These are phyloP conservation scores for Hydra vulgaris DNA, from an alignment of 30 jellyfish, hydroid and myxozoan genomes.

Conservation along the genomic window DNA sequence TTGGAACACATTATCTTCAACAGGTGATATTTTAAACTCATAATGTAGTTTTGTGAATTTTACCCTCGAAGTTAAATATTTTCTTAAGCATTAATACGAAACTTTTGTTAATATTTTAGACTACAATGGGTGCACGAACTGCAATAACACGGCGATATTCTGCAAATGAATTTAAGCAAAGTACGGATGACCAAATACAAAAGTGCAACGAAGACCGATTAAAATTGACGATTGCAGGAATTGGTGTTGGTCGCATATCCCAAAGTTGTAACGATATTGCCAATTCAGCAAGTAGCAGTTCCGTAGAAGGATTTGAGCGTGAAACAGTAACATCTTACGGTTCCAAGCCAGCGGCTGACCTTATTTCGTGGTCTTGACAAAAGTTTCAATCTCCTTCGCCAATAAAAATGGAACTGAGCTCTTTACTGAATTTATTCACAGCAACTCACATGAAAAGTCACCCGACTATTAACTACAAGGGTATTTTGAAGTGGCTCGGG, in stretches of 20 bases:
- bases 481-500: slow-evolving; percentile 16
- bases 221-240: background rate
- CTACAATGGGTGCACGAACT: slow-evolving; percentile 43
- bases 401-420: slow-evolving; percentile 17
- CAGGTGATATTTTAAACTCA: background rate
- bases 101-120: no score
- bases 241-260: background rate
- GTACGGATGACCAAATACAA: slow-evolving; percentile 7
- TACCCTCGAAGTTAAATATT: no score
- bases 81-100: no score
- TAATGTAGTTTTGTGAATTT: no score
- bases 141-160: slow-evolving; percentile 24
- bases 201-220: slow-evolving; percentile 19
- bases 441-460: background rate
- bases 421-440: slow-evolving; percentile 29
- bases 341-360: slow-evolving; percentile 16
- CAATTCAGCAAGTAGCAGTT: background rate
- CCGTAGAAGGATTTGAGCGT: background rate
- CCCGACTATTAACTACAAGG: slow-evolving; percentile 14
- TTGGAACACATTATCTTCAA: slow-evolving; percentile 41
- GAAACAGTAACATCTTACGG: slow-evolving; percentile 26
- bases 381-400: slow-evolving; percentile 26
- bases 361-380: slow-evolving; percentile 31
- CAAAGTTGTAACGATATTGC: slow-evolving; percentile 5
- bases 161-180: background rate